A percentile compares a stretch with the other conserved stretches of the same genome.
Evolutionary conservation across 2,113 vertebrate genomes (phyloP).

Genomic region (Bombycilla garrulus): DNA sequence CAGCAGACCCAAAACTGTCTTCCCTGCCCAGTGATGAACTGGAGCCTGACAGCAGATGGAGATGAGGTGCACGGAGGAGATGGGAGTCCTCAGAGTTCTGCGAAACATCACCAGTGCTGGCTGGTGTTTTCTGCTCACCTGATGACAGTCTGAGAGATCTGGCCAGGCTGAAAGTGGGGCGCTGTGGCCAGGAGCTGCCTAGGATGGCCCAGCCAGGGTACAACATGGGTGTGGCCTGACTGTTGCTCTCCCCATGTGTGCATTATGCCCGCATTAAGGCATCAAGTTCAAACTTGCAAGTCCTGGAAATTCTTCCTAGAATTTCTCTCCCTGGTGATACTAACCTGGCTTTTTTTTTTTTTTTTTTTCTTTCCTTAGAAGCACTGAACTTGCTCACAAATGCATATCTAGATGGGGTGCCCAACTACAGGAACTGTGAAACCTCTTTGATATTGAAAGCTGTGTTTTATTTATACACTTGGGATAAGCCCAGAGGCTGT

Average conservation of each 20-base stretch:
- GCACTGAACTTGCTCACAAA: not conserved
- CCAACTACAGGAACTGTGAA: not conserved
- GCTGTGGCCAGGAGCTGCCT: not conserved
- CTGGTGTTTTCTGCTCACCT: not conserved
- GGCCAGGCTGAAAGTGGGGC: not conserved
- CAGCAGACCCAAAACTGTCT: not conserved
- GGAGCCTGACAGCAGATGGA: not conserved
- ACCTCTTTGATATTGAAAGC: slow-evolving; percentile 15
- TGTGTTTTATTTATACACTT: not conserved
- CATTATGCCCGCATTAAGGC: fast-evolving
- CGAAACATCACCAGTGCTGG: not conserved
- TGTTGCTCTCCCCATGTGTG: not conserved
- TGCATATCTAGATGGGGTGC: not conserved
- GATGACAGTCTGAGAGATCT: not conserved
- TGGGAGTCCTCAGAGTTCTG: not conserved
- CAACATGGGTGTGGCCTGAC: not conserved
- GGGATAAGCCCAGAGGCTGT: not conserved
- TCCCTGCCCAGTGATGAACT: not conserved
- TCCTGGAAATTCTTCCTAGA: not conserved
- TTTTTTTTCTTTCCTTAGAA: not conserved
- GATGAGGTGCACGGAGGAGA: not conserved
- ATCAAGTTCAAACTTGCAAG: not conserved
- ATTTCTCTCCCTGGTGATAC: not conserved
- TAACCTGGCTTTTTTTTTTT: not conserved
- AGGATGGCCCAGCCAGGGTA: not conserved